These are phyloP conservation scores for Beris chalybata DNA, from an alignment of 2,888 invertebrate species.

Conservation along the genomic window DNA sequence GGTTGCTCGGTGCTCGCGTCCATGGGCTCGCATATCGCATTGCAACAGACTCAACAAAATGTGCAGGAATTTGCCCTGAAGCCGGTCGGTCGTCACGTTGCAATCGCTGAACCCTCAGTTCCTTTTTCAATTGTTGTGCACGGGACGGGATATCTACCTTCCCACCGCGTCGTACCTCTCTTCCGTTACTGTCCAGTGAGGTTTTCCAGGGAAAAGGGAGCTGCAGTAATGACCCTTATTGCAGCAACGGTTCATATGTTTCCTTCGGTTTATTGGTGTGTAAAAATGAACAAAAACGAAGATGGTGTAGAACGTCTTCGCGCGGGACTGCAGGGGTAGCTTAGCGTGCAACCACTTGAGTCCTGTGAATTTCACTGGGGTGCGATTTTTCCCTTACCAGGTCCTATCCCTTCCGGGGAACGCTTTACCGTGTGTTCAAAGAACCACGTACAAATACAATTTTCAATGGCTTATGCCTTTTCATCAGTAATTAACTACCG, in stretches of 20 bases:
- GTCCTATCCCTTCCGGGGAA: neutral
- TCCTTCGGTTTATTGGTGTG: neutral
- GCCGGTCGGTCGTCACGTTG: neutral
- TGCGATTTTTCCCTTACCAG: slow-evolving; percentile 1
- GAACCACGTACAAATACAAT: neutral
- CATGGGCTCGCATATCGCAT: neutral
- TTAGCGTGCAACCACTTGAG: neutral
- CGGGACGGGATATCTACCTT: neutral
- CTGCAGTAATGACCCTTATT: slow-evolving; percentile 23
- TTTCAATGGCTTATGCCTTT: neutral
- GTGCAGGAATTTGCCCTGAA: slow-evolving; percentile 4
- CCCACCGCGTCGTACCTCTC: neutral
- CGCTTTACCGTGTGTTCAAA: neutral
- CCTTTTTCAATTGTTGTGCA: neutral
- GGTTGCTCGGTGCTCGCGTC: neutral
- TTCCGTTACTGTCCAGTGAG: neutral
- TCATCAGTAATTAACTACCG: slow-evolving; percentile 1
- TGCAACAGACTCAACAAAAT: slow-evolving; percentile 14
- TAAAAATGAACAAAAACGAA: neutral
- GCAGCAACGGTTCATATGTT: slow-evolving; percentile 1
- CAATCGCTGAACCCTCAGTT: slow-evolving; percentile 4
- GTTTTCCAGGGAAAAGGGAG: slow-evolving; percentile 18
- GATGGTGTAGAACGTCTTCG: neutral
- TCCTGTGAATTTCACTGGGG: neutral
- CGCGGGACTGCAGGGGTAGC: neutral